phyloP scores from a whole-genome alignment of 2,113 vertebrate species.

The Pachycephala philippinensis region DNA sequence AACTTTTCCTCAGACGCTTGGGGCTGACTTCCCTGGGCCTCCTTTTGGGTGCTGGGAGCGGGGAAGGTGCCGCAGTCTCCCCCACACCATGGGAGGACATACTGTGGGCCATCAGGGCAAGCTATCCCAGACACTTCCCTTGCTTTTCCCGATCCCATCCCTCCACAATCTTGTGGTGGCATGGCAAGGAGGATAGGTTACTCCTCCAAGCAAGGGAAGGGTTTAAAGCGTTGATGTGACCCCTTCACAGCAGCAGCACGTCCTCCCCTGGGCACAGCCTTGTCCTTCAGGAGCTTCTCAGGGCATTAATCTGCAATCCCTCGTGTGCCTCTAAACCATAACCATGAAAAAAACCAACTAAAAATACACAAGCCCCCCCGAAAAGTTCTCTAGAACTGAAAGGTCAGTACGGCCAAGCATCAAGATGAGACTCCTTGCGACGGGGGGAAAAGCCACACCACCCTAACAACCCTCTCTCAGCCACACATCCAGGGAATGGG shows the following conservation, averaged over 20 bases:
- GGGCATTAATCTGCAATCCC: conserved; percentile 8
- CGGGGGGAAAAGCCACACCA: neutral
- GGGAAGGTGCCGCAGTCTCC: rapidly evolving
- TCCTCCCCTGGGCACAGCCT: conserved; percentile 17
- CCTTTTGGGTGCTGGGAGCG: rapidly evolving
- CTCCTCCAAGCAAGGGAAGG: neutral
- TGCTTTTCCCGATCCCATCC: neutral
- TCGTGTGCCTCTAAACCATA: conserved; percentile 24
- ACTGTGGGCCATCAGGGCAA: neutral
- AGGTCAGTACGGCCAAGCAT: neutral
- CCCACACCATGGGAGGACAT: rapidly evolving
- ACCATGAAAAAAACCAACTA: neutral
- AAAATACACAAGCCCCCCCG: rapidly evolving
- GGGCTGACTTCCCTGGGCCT: neutral
- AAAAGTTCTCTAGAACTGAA: neutral
- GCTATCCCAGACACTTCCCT: neutral
- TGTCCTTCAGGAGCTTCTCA: conserved; percentile 57
- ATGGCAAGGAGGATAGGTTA: neutral
- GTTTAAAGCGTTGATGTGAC: conserved; percentile 39
- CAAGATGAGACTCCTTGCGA: neutral
- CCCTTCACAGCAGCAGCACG: conserved; percentile 52
- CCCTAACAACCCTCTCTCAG: neutral
- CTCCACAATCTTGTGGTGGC: neutral
- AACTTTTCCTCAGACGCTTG: neutral
- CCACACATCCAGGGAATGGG: neutral